phyloP scores from a whole-genome alignment of 2,113 vertebrate species.

The Prietella phreatophila region DNA sequence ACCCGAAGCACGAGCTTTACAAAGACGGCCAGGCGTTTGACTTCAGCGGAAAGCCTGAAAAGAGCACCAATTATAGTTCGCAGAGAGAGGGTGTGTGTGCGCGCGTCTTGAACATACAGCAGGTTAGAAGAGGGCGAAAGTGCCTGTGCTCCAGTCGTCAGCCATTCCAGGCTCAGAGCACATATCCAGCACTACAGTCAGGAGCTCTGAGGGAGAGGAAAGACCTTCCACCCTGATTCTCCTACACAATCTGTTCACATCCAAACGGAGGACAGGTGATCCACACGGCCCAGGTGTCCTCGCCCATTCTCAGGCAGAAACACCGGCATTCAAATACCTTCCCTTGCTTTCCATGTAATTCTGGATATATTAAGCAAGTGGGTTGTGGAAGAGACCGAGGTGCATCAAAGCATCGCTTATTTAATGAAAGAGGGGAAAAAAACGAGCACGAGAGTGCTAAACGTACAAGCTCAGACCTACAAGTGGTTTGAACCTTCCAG shows the following conservation, averaged over 20 bases:
- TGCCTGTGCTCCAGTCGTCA: slow-evolving; percentile 23
- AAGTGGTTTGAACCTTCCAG: slow-evolving; percentile 17
- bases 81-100: not conserved
- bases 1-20: not conserved
- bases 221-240: slow-evolving; percentile 1
- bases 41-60: slow-evolving; percentile 22
- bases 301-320: not conserved
- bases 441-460: slow-evolving; percentile 52
- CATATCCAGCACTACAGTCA: not conserved
- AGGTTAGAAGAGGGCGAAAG: slow-evolving; percentile 13
- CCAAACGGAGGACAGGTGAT: not conserved
- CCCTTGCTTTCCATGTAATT: not conserved
- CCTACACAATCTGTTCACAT: slow-evolving; percentile 5
- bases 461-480: slow-evolving; percentile 58
- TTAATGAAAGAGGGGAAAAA: not conserved
- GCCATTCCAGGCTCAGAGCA: slow-evolving; percentile 29
- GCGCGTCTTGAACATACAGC: not conserved
- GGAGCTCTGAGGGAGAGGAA: slow-evolving; percentile 1
- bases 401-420: slow-evolving; percentile 18
- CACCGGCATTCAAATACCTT: not conserved
- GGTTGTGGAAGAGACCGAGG: not conserved
- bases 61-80: slow-evolving; percentile 19
- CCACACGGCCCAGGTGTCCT: not conserved
- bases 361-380: slow-evolving; percentile 3
- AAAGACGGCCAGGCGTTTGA: slow-evolving; percentile 32